Percentiles rank a stretch among this genome's conserved stretches.
These are phyloP conservation scores for Taurulus bubalis DNA, from an alignment of 2,113 vertebrate species.

Conservation along the genomic window DNA sequence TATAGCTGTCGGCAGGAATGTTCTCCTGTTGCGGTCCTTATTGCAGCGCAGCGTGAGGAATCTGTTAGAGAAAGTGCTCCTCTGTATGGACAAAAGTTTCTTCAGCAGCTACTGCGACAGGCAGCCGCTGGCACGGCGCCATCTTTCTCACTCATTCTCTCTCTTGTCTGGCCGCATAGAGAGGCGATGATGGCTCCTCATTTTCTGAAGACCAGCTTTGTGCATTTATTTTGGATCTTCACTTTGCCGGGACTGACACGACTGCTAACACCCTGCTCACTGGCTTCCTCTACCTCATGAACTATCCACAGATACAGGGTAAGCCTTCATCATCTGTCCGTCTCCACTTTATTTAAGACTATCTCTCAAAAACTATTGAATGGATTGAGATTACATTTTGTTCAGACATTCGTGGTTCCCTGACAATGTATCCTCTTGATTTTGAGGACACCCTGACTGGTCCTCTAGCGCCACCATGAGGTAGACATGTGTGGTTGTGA, in stretches of 20 bases:
- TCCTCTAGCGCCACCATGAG: too few relatives aligned
- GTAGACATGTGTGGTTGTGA: not conserved
- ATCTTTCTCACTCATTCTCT: not conserved
- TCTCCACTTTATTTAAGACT: not conserved
- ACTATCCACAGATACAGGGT: slow-evolving; percentile 37
- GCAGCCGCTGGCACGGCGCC: too few relatives aligned
- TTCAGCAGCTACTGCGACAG: too few relatives aligned
- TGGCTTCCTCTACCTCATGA: slow-evolving; percentile 49
- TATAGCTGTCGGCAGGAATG: too few relatives aligned
- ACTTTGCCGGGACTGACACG: slow-evolving; percentile 53
- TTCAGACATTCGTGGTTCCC: not conserved
- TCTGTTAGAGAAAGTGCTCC: too few relatives aligned
- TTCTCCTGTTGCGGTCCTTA: too few relatives aligned
- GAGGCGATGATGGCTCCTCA: slow-evolving; percentile 24
- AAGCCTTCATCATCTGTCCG: not conserved
- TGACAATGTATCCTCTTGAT: too few relatives aligned
- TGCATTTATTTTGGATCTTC: slow-evolving; percentile 38
- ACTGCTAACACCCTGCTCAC: slow-evolving; percentile 45
- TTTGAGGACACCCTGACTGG: too few relatives aligned
- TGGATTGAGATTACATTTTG: not conserved
- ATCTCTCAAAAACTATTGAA: not conserved
- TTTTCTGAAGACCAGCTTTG: slow-evolving; percentile 56
- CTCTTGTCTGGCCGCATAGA: slow-evolving; percentile 18
- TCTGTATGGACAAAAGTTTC: too few relatives aligned
- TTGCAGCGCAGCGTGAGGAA: too few relatives aligned